Percentiles rank a stretch among this genome's conserved stretches.
Conservation (phyloP, 1,140 invertebrate genomes). For the Magallana angulata region DNA sequence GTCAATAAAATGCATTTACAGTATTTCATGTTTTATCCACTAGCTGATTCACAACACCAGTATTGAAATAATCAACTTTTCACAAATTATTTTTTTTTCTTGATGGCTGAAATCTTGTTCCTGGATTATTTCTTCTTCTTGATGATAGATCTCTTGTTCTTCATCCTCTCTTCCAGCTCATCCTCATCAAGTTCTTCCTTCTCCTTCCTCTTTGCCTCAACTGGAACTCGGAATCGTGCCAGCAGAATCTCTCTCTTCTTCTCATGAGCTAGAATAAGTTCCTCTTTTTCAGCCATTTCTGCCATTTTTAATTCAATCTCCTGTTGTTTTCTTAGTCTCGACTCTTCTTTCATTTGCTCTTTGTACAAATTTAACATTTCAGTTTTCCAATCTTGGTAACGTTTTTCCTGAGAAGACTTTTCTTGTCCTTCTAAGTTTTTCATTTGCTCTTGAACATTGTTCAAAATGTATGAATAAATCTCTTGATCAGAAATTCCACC, state of each 20-base stretch:
- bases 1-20: no score
- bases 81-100: no score
- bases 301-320: slow-evolving; percentile 59
- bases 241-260: slow-evolving; percentile 56
- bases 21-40: no score
- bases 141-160: not conserved
- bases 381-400: slow-evolving; percentile 47
- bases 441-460: not conserved
- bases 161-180: slow-evolving; percentile 40
- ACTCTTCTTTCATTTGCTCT: slow-evolving; percentile 48
- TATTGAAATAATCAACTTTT: no score
- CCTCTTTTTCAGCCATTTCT: slow-evolving; percentile 59
- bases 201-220: not conserved
- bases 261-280: slow-evolving; percentile 54
- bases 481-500: not conserved
- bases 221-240: slow-evolving; percentile 39
- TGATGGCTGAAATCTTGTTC: not conserved
- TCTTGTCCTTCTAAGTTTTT: slow-evolving; percentile 20
- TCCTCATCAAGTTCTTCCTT: slow-evolving; percentile 47
- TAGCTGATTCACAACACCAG: no score
- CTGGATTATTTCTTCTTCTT: not conserved
- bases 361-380: slow-evolving; percentile 43
- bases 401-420: not conserved
- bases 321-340: slow-evolving; percentile 50
- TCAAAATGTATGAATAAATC: not conserved